Conservation (phyloP, 2,888 invertebrate genomes). For the Rhabditoides inermis region DNA sequence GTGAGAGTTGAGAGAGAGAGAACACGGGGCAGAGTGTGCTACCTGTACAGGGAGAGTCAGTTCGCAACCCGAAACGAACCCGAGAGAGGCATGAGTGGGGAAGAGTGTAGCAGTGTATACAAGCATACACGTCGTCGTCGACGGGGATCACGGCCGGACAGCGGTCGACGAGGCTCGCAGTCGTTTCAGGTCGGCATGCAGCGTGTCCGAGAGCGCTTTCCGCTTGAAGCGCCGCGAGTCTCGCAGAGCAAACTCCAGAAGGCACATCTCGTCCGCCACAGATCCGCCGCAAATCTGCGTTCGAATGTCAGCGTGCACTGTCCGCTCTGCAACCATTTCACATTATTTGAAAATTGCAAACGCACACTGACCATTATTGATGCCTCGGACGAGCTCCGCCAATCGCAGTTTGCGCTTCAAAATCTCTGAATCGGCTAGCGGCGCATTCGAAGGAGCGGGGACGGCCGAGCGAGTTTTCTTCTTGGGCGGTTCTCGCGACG, state of each 20-base stretch:
- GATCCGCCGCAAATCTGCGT: not conserved
- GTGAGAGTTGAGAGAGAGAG: too few species aligned
- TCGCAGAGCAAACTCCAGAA: constrained; percentile 2
- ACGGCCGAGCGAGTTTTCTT: too few species aligned
- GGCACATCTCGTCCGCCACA: not conserved
- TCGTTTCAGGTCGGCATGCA: constrained; percentile 4
- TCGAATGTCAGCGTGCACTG: not conserved
- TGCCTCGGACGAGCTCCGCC: not conserved
- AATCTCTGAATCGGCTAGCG: not conserved
- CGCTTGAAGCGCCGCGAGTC: constrained; percentile 5
- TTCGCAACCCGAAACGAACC: too few species aligned
- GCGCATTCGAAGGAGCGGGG: too few species aligned
- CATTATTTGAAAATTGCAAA: not conserved
- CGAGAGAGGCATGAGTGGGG: too few species aligned
- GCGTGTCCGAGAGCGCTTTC: not conserved
- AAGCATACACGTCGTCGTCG: too few species aligned
- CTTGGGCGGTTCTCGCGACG: too few species aligned
- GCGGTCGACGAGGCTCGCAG: too few species aligned
- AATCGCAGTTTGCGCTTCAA: not conserved
- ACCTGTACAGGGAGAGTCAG: too few species aligned
- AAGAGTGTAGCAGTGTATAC: not conserved
- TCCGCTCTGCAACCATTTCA: constrained; percentile 1
- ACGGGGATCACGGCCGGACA: too few species aligned
- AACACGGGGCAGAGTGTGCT: too few species aligned
- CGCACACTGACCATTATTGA: not conserved